Base-by-base conservation (phyloP, 1,140 invertebrate species). In the Bombus confusus region DNA sequence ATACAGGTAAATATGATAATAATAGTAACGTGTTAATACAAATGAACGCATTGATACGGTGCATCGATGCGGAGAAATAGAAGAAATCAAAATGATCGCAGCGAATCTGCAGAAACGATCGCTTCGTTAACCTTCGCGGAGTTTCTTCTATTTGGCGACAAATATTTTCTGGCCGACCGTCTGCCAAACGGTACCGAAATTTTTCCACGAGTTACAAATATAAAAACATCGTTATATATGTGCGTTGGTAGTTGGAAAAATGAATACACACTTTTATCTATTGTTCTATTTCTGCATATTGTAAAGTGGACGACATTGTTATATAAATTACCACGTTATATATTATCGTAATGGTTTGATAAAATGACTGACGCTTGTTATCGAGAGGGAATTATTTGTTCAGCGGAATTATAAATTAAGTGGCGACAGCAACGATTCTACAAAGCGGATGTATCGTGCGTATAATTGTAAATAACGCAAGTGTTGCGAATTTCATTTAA, bases 401-500 rank as follows among this genome's bases (percentile, higher is more conserved):
- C n/a, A 52, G 13, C 43, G n/a, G 43, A 34, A 52, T 75, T 72
- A 72, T 72, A 73, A 18, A 73, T 75, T 52, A 52, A 75, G 31
- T n/a, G 34, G 15, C 6, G 73, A 25, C 18, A 47, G 43, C 43
- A 75, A 75, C 52, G 52, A 75, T 75, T 52, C 22, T 52, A 31
- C 73, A 52, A 34, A 34, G 73, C 43, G 41, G 31, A 43, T 75
- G 43, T 52, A 75, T 34, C n/a, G 43, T 25, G 43, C 31, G 41
- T 47, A 74, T 74, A 47, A 74, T 74, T 74, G 72, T 52, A 75
- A 75, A 75, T 52, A 75, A 75, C 37, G 73, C 52, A 75, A 75
- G n/a, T 52, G 41, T 75, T 75, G 73, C n/a, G 73, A 75, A 75
- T 75, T 75, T 75, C 31, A 75, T 75, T 52, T 34, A 52, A 75